phyloP scores from a whole-genome alignment of 2,113 vertebrate genomes.

The Malurus alboscapulatus region DNA sequence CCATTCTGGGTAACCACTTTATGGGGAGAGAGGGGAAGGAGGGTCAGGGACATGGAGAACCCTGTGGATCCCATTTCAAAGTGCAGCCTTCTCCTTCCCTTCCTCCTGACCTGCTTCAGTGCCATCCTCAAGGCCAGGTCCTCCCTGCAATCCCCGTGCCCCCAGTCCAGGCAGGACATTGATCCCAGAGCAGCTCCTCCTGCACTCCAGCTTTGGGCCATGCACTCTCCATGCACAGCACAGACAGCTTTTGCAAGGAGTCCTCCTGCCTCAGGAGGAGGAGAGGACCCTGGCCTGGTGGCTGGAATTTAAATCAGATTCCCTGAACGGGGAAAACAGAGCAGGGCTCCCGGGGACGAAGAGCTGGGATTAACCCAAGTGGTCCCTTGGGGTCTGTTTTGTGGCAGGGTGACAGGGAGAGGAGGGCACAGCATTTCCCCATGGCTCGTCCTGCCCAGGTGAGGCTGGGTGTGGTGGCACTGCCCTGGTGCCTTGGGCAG shows the following conservation, averaged over 20 bases:
- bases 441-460: not conserved
- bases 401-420: not conserved
- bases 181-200: not conserved
- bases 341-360: constrained; percentile 10
- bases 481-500: not conserved
- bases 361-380: not conserved
- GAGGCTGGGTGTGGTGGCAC: not conserved
- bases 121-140: not conserved
- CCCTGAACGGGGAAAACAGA: constrained; percentile 35
- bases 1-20: not conserved
- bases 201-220: not conserved
- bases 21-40: not conserved
- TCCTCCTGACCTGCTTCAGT: not conserved
- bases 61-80: not conserved
- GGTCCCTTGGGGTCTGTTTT: constrained; percentile 3
- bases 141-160: not conserved
- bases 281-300: not conserved
- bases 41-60: not conserved
- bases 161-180: not conserved
- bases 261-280: not conserved
- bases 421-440: not conserved
- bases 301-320: constrained; percentile 35
- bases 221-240: not conserved
- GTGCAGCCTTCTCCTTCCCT: not conserved
- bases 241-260: not conserved